These are phyloP conservation scores for Cherax destructor DNA, from an alignment of 1,140 invertebrate genomes.

Conservation along the genomic window DNA sequence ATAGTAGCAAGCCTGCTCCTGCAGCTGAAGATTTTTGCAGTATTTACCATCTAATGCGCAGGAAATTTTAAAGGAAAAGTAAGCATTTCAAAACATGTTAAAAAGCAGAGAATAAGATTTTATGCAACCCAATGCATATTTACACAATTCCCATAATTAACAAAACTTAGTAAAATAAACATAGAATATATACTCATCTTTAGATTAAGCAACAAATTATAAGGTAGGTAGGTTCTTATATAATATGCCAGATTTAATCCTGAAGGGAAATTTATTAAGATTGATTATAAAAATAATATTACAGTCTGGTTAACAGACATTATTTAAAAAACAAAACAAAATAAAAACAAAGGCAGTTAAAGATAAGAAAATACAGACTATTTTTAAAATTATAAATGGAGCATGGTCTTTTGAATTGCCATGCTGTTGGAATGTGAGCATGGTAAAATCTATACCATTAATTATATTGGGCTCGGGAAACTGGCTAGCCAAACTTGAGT, in stretches of 20 bases:
- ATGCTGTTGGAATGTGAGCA: too few relatives aligned
- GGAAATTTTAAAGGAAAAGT: conserved; percentile 18
- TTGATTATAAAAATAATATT: too few relatives aligned
- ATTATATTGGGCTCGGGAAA: too few relatives aligned
- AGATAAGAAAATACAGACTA: too few relatives aligned
- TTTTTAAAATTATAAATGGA: too few relatives aligned
- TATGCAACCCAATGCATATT: neutral
- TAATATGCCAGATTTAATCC: neutral
- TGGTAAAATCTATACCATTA: too few relatives aligned
- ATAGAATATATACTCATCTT: neutral
- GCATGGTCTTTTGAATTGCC: too few relatives aligned
- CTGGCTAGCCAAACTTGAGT: too few relatives aligned
- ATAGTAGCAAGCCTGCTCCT: conserved; percentile 28
- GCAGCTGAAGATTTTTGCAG: conserved; percentile 40
- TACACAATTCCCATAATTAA: neutral
- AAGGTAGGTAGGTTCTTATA: neutral
- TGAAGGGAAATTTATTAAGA: too few relatives aligned
- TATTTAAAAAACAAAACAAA: too few relatives aligned
- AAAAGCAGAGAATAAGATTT: neutral
- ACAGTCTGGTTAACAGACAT: too few relatives aligned
- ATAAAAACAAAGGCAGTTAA: too few relatives aligned
- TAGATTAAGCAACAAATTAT: neutral
- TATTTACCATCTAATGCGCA: conserved; percentile 28
- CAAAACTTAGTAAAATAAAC: neutral
- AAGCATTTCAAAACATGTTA: conserved; percentile 1